Evolutionary conservation across 53 echinoderm and acorn worm genomes (phyloP), one percentile per base, ranked within the genome.

Genomic region (Antedon mediterranea): DNA sequence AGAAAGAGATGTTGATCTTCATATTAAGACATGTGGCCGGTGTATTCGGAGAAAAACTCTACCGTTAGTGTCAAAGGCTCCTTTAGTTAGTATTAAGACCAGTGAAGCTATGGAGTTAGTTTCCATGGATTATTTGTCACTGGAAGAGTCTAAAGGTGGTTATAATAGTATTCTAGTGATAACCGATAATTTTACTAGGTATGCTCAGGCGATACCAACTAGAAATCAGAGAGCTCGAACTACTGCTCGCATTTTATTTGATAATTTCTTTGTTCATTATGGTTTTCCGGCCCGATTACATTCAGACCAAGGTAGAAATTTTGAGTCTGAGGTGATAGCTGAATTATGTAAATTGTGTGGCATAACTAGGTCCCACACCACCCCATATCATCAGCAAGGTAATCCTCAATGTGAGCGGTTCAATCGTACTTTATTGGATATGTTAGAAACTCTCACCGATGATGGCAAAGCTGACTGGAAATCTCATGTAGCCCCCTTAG

Each of bases 371-470:
- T 71, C 84, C 3, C 30, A 79, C 0, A 84, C 84, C 0, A 84
- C 84, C 3, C 85, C 89, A 0, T 83, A 83, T 72, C 80, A 83
- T 23, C 83, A 83, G 5, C 89, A 86, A 43, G 83, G 85, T 27
- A 82, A 89, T 70, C 73, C 79, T 3, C 85, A 85, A 75, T 83
- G 83, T 20, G 89, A 89, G 71, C 79, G 89, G 11, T 89, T 89
- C 70, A 89, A 85, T 73, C 74, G 76, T 26, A 85, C 85, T 6
- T 71, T 83, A 5, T 42, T 89, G 20, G 77, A 71, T 34, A 73
- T 89, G 81, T 81, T 89, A 32, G 89, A 83, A 30, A 89, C 83
- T 42, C 80, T 83, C 9, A 86, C 79, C 14, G 83, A 86, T 26
- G 73, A 83, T 8, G 43, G 77, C 31, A 83, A 89, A 80, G 80